Evolutionary conservation across 1,140 invertebrate genomes (phyloP).

Genomic region (Pseudomyrmex cubaensis): DNA sequence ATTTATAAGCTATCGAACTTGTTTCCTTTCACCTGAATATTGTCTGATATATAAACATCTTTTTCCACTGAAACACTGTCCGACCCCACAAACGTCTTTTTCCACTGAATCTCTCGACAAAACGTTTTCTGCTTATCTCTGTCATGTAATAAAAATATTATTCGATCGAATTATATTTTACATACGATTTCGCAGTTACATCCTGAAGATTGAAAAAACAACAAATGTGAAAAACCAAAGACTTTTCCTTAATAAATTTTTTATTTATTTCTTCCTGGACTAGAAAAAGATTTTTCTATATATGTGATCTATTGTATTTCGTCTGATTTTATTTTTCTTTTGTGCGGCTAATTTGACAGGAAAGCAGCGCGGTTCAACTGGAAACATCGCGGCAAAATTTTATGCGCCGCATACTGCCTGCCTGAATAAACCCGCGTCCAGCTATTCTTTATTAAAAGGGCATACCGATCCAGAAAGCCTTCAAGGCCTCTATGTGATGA

Average conservation of each 20-base stretch:
- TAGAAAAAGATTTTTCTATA: slow-evolving; percentile 25
- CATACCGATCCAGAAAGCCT: slow-evolving; percentile 24
- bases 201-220: neutral
- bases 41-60: too few species aligned
- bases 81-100: too few species aligned
- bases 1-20: neutral
- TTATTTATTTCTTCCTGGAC: neutral
- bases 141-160: too few species aligned
- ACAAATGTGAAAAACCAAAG: neutral
- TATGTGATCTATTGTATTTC: slow-evolving; percentile 11
- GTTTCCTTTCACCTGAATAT: too few species aligned
- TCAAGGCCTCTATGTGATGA: slow-evolving; percentile 67
- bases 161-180: too few species aligned
- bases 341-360: slow-evolving; percentile 41
- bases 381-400: slow-evolving; percentile 51
- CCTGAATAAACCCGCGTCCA: slow-evolving; percentile 18
- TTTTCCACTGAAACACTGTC: too few species aligned
- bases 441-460: slow-evolving; percentile 53
- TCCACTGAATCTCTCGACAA: too few species aligned
- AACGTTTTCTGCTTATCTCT: too few species aligned
- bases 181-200: neutral
- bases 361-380: slow-evolving; percentile 17
- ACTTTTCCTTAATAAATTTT: slow-evolving; percentile 22
- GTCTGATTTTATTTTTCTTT: slow-evolving; percentile 5
- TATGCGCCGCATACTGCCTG: neutral